Conservation (phyloP, 2,797 vertebrate genomes). For the Pipistrellus pipistrellus region DNA sequence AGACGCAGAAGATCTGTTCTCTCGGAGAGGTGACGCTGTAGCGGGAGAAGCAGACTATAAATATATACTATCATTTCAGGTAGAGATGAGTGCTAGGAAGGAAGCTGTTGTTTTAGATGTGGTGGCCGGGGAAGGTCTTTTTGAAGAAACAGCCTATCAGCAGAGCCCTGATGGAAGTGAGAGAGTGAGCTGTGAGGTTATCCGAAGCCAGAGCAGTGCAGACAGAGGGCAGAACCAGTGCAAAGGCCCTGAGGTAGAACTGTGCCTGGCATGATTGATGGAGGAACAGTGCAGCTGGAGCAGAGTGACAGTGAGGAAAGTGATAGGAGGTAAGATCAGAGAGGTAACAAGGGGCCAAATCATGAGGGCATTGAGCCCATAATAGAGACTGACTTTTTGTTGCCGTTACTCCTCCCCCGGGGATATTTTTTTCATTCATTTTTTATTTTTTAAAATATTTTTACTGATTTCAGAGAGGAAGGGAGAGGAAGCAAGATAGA, state of each 20-base stretch:
- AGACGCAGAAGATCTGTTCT: slow-evolving; percentile 42
- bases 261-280: background rate
- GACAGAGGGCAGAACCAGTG: background rate
- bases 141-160: slow-evolving; percentile 34
- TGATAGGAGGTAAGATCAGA: slow-evolving; percentile 10
- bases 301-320: background rate
- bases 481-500: too few species aligned
- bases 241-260: background rate
- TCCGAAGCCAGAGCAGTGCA: slow-evolving; percentile 37
- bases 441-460: too few species aligned
- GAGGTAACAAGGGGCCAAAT: background rate
- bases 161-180: slow-evolving; percentile 34
- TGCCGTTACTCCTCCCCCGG: too few species aligned
- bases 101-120: slow-evolving; percentile 53
- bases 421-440: too few species aligned
- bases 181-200: background rate
- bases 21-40: slow-evolving; percentile 19
- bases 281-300: background rate
- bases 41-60: background rate
- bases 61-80: slow-evolving; percentile 40
- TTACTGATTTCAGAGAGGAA: too few species aligned
- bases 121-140: slow-evolving; percentile 26
- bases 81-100: slow-evolving; percentile 45
- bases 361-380: background rate
- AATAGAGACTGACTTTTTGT: slow-evolving; percentile 28